Percentiles rank a stretch among this genome's conserved stretches.
These are phyloP conservation scores for Hypomecis atomaria DNA, from an alignment of 2,888 invertebrate genomes.

Conservation along the genomic window DNA sequence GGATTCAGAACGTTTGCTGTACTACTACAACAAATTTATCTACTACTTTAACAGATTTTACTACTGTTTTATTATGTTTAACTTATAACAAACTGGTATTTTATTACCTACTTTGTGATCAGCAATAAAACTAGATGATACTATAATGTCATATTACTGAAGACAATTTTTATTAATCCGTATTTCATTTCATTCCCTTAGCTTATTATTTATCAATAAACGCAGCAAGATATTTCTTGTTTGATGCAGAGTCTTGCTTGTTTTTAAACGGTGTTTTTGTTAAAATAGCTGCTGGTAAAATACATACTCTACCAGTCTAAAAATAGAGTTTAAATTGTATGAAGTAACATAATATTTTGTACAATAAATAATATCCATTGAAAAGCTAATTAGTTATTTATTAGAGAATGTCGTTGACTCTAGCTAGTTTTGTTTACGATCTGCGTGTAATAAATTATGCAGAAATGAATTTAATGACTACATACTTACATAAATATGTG, in stretches of 20 bases:
- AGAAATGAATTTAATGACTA: constrained; percentile 13
- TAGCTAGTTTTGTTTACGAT: constrained; percentile 14
- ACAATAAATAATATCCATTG: constrained; percentile 21
- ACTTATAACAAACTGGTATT: too few relatives aligned
- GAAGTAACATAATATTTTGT: background rate
- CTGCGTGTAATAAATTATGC: constrained; percentile 22
- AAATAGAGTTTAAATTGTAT: constrained; percentile 3
- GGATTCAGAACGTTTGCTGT: constrained; percentile 34
- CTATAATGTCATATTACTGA: background rate
- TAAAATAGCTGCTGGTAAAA: background rate
- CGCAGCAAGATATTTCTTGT: constrained; percentile 8
- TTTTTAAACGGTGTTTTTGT: background rate
- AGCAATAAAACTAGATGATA: too few relatives aligned
- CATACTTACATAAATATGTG: constrained; percentile 19
- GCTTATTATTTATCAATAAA: constrained; percentile 1
- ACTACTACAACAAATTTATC: constrained; percentile 23
- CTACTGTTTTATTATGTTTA: background rate
- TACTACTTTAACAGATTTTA: constrained; percentile 8
- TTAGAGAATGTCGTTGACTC: constrained; percentile 19
- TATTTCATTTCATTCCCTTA: background rate
- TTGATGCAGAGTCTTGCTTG: constrained; percentile 3
- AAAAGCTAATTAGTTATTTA: constrained; percentile 27
- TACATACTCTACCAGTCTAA: background rate
- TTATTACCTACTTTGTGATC: too few relatives aligned
- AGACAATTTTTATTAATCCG: background rate